Base-by-base conservation (phyloP, 1,140 invertebrate species). In the Tetragnatha versicolor region DNA sequence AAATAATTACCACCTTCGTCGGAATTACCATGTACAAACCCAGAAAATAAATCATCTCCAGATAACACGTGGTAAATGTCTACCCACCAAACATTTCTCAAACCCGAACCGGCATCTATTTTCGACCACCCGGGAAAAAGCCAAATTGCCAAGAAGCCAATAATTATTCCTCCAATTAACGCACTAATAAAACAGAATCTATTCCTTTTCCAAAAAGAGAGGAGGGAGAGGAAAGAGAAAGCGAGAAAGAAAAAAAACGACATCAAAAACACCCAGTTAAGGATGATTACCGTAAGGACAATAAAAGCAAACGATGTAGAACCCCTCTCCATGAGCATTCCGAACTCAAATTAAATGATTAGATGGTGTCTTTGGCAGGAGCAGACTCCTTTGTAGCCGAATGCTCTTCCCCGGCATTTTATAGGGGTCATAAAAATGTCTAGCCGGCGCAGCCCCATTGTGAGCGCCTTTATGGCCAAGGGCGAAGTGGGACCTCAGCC, bases 341-440 rank as follows among this genome's bases (percentile, higher is more conserved):
- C 53, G 22, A 66, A 66, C 60, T 63, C 60, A 77, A 77, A 77
- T 77, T 65, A 77, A 77, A 77, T 77, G 73, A 77, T 77, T 77
- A 77, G 20, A 45, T 47, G 42, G 60, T 77, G 73, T 77, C 73
- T 77, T 77, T 77, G 60, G 60, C 73, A 77, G 35, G 42, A 55
- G 72, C 51, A 39, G 37, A 31, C 69, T 72, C 72, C 55, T 75
- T 75, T 75, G 72, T 75, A 51, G 45, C 66, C 66, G 25, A 65
- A 76, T 61, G 60, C 33, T 45, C 60, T 63, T 45, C 55, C 39
- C 60, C 73, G 53, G 60, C 37, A 35, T 70, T 79, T 79, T 79
- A 79, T 79, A 69, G 78, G 27, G 29, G 68, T 39, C 78, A 79
- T 79, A 79, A 79, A 79, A 79, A 68, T 79, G 78, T 72, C 78